These are phyloP conservation scores for Griposia aprilina DNA, from an alignment of 2,888 invertebrate genomes.

Conservation along the genomic window DNA sequence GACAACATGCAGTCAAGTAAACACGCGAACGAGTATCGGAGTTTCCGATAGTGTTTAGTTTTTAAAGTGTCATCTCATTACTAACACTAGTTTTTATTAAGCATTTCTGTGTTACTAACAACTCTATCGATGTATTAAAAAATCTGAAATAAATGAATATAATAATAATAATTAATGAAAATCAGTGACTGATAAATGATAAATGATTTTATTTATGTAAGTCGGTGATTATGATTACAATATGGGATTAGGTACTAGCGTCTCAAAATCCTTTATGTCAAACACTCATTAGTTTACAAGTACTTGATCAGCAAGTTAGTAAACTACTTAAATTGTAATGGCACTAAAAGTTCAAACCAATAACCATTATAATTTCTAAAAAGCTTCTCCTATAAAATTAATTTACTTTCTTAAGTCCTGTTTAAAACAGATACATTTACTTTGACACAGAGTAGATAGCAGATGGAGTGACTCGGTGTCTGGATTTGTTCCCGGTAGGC, in stretches of 20 bases:
- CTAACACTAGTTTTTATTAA: too few relatives aligned
- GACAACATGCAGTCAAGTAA: too few relatives aligned
- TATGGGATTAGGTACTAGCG: not conserved
- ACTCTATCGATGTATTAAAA: too few relatives aligned
- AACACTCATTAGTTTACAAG: not conserved
- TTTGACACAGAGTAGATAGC: not conserved
- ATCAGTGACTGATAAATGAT: not conserved
- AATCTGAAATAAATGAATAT: too few relatives aligned
- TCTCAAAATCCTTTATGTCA: not conserved
- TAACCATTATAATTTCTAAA: conserved; percentile 6
- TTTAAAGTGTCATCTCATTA: too few relatives aligned
- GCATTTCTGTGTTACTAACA: too few relatives aligned
- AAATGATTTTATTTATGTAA: too few relatives aligned
- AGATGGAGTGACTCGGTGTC: conserved; percentile 16
- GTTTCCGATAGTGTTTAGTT: too few relatives aligned
- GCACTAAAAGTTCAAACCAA: not conserved
- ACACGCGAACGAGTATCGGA: too few relatives aligned
- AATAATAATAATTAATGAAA: too few relatives aligned
- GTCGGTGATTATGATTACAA: not conserved
- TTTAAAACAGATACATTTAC: not conserved
- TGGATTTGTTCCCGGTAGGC: too few relatives aligned
- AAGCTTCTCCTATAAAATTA: conserved; percentile 10
- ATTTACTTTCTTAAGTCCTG: conserved; percentile 7
- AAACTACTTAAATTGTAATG: not conserved
- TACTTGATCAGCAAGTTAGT: not conserved